Evolutionary conservation across 2,888 invertebrate species (phyloP).

Genomic region (Zaprionus lineosus): DNA sequence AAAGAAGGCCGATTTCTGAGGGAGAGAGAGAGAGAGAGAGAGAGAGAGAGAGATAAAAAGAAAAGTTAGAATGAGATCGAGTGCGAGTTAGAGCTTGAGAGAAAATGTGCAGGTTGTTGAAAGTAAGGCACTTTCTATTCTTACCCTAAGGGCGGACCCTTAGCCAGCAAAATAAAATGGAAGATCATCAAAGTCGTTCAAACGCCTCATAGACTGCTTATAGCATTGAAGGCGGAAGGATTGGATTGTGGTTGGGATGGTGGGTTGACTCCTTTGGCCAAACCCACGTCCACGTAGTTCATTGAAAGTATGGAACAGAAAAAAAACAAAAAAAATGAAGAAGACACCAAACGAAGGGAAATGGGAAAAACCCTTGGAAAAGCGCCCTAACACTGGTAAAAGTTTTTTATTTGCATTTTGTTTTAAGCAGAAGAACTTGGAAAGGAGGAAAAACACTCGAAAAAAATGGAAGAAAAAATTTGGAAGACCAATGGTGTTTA

Average conservation of each 20-base stretch:
- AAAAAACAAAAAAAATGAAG: slow-evolving; percentile 14
- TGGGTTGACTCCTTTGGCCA: slow-evolving; percentile 13
- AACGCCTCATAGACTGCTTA: too few species aligned
- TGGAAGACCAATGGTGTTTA: slow-evolving; percentile 59
- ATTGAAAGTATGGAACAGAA: slow-evolving; percentile 35
- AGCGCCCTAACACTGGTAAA: slow-evolving; percentile 42
- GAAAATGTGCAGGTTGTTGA: too few species aligned
- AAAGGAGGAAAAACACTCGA: slow-evolving; percentile 3
- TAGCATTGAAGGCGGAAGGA: not conserved
- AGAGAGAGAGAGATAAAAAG: too few species aligned
- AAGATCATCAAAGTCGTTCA: too few species aligned
- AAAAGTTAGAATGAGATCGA: too few species aligned
- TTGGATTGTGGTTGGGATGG: slow-evolving; percentile 16
- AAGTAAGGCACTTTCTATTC: too few species aligned
- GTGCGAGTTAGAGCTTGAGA: too few species aligned
- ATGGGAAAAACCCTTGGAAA: slow-evolving; percentile 13
- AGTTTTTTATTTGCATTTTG: slow-evolving; percentile 77
- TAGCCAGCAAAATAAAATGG: too few species aligned
- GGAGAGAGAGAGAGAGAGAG: too few species aligned
- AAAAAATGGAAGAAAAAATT: slow-evolving; percentile 21
- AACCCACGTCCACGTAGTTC: slow-evolving; percentile 53
- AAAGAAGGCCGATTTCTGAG: too few species aligned
- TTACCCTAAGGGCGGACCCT: too few species aligned
- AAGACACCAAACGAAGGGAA: too few species aligned
- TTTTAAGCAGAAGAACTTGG: slow-evolving; percentile 53